Evolutionary conservation across 2,797 vertebrate genomes (phyloP), one percentile per base, ranked within the genome.

Genomic region (Danio kyathit): DNA sequence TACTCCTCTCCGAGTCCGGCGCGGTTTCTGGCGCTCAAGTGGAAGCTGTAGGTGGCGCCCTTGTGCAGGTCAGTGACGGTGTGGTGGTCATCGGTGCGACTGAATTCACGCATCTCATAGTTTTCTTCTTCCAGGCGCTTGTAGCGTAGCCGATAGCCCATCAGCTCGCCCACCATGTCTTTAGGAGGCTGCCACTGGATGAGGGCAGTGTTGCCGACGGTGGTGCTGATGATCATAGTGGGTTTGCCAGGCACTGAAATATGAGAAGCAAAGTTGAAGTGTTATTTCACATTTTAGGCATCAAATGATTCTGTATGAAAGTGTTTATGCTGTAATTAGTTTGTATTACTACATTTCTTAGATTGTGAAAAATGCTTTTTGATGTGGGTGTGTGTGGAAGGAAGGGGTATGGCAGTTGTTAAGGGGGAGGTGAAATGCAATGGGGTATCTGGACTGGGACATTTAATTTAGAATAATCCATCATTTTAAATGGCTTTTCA

Each of bases 101-200:
- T 93, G 44, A 99, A 97, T 82, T 97, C 95, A 86, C 95, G 95
- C 0, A 93, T 87, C 61, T 90, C 95, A 85, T 96, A 97, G 72
- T 89, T 89, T 1, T 95, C 93, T 86, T 98, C 97, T 46, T 97
- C 97, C 10, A 91, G 90, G 71, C 96, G 93, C 87, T 94, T 95
- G 91, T 97, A 99, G 86, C 96, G 96, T 82, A 99, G 92, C 81
- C 94, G 94, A 91, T 97, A 99, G 82, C 98, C 98, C 73, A 96
- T 88, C 76, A 97, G 96, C 87, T 98, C 96, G 11, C 97, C 97
- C 1, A 96, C 95, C 90, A 96, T 95, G 86, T 98, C 96, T 88
- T 97, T 96, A 56, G 98, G 97, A 5, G 97, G 96, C 90, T 99
- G 97, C 97, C 97, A 99, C 91, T 99, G 97, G 89, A 99, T 96